Percentiles rank a stretch among this genome's conserved stretches.
These are phyloP conservation scores for Oreochromis spilurus DNA, from an alignment of 2,113 vertebrate genomes.

Conservation along the genomic window DNA sequence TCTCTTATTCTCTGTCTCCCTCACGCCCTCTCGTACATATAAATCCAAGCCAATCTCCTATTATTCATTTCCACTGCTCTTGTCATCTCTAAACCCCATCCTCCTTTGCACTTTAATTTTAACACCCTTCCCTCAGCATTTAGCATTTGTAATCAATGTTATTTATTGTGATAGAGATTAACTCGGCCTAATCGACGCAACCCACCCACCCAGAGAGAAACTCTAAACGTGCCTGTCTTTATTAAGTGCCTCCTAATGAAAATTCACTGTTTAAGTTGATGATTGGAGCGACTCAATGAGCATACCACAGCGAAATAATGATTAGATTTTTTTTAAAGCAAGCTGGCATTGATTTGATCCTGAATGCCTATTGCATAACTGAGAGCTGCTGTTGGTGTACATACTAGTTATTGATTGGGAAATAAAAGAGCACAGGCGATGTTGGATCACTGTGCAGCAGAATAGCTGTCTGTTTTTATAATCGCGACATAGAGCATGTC, in stretches of 20 bases:
- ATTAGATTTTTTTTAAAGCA: conserved; percentile 8
- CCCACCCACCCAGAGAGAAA: conserved; percentile 48
- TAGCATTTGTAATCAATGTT: conserved; percentile 62
- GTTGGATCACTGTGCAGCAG: not conserved
- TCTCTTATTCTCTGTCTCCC: not conserved
- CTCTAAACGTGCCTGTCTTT: conserved; percentile 57
- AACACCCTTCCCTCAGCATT: conserved; percentile 16
- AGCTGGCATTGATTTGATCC: conserved; percentile 42
- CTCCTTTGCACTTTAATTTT: conserved; percentile 33
- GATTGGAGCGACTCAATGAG: conserved; percentile 26
- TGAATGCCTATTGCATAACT: conserved; percentile 22
- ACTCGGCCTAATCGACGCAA: conserved; percentile 54
- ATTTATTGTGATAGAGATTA: conserved; percentile 68
- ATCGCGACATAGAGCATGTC: not conserved
- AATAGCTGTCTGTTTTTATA: not conserved
- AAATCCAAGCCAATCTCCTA: not conserved
- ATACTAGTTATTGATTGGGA: conserved; percentile 25
- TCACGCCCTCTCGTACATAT: not conserved
- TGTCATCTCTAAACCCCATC: not conserved
- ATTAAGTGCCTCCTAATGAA: conserved; percentile 57
- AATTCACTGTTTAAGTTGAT: conserved; percentile 45
- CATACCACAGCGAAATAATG: conserved; percentile 14
- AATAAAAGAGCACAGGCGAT: not conserved
- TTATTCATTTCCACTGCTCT: not conserved
- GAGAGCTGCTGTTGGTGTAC: not conserved